Evolutionary conservation across 2,113 vertebrate species (phyloP), one percentile per base, ranked within the genome.

Genomic region (Saguinus imperator): DNA sequence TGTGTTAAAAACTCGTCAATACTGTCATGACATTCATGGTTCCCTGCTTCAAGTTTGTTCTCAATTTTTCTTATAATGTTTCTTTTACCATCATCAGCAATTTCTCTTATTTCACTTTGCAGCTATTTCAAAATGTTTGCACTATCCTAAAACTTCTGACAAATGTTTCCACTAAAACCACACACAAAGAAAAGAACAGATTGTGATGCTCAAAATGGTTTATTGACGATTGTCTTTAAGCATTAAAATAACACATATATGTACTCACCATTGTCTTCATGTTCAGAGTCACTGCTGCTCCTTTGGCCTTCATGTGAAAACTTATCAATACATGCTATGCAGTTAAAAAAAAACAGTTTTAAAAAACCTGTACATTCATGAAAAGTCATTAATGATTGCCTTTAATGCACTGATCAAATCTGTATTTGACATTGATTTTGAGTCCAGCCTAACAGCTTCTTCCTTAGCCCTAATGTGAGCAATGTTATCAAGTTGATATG

Each of bases 331-430:
- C 64, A 29, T 66, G 32, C 64, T 68, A 68, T 68, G 64, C 3
- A 35, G 13, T 35, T 27, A 2, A 16, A 58, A 61, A 58, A 61
- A 27, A 61, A 1, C 25, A 43, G 43, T 43, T 43, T 43, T 43
- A 5, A 58, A 61, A 27, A 61, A 1, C 25, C 25, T 35, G 25
- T 8, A 43, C 95, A 98, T 99, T 99, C 97, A 99, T 98, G 75
- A 98, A 90, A 98, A 91, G 9, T 99, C 98, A 20, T 98, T 97
- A 94, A 99, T 98, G 35, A 99, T 98, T 0, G 90, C 12, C 0
- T 98, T 99, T 86, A 99, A 7, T 17, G 99, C 98, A 5, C 99
- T 98, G 52, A 98, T 95, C 4, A 99, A 96, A 80, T 99, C 98
- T 40, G 98, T 75, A 0, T 90, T 88, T 6, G 94, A 97, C 98